Percentiles rank a stretch among this genome's conserved stretches.
Conservation (phyloP, 1,140 invertebrate genomes). For the Phymastichus coffea region DNA sequence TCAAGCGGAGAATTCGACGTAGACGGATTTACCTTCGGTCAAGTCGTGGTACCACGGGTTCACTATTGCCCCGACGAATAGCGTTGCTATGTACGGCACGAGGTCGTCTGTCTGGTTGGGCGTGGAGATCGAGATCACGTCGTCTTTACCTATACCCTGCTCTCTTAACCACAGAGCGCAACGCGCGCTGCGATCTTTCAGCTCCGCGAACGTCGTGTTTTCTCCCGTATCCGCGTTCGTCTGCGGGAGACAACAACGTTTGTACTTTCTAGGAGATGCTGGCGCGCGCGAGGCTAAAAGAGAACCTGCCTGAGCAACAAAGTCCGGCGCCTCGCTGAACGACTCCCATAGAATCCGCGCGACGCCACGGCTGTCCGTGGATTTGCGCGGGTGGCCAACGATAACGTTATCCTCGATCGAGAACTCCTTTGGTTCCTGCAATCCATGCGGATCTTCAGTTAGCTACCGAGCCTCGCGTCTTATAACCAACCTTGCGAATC, state of each 20-base stretch:
- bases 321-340: neutral
- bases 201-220: neutral
- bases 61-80: slow-evolving; percentile 4
- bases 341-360: neutral
- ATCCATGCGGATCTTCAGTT: neutral
- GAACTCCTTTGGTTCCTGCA: neutral
- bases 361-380: neutral
- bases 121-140: slow-evolving; percentile 8
- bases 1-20: neutral
- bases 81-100: neutral
- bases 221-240: slow-evolving; percentile 2
- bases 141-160: slow-evolving; percentile 5
- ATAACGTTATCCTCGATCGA: neutral
- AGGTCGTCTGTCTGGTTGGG: neutral
- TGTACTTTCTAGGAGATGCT: neutral
- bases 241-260: neutral
- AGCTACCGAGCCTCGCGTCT: too few relatives aligned
- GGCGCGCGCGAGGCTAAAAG: too few relatives aligned
- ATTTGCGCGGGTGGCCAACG: neutral
- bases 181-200: slow-evolving; percentile 3
- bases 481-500: neutral
- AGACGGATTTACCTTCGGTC: neutral
- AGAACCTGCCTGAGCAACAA: neutral
- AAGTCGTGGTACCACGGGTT: slow-evolving; percentile 6
- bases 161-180: slow-evolving; percentile 21